Conservation (phyloP, 2,797 vertebrate species). For the Cetoscarus ocellatus region DNA sequence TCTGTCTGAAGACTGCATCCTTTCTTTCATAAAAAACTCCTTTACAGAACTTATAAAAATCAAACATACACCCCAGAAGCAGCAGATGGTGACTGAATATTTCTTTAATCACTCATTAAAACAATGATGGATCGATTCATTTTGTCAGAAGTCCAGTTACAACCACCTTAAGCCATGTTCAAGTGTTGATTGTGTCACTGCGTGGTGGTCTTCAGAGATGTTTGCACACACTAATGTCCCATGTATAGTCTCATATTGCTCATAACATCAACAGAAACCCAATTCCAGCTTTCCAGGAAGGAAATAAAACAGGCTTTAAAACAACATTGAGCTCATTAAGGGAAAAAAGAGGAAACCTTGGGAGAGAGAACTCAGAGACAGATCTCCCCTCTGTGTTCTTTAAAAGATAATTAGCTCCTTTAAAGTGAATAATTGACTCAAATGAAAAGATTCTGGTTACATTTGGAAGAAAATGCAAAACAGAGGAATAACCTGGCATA, state of each 20-base stretch:
- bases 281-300: conserved; percentile 12
- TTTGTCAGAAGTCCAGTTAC: background rate
- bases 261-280: background rate
- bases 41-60: too few species aligned
- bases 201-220: background rate
- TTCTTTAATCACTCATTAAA: background rate
- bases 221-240: background rate
- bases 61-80: background rate
- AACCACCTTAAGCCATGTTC: background rate
- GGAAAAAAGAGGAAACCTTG: background rate
- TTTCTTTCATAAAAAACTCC: too few species aligned
- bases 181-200: background rate
- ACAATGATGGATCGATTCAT: background rate
- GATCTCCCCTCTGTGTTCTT: background rate
- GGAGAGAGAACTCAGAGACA: conserved; percentile 26
- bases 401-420: conserved; percentile 16
- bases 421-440: background rate
- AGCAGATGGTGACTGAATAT: background rate
- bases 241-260: background rate
- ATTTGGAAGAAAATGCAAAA: background rate
- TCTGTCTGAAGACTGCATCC: too few species aligned
- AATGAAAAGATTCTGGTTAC: background rate
- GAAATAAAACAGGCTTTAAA: conserved; percentile 2
- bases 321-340: conserved; percentile 27
- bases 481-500: background rate